Percentiles rank a stretch among this genome's conserved stretches.
Conservation (phyloP, 23 tunicate species). For the Diplosoma virens region DNA sequence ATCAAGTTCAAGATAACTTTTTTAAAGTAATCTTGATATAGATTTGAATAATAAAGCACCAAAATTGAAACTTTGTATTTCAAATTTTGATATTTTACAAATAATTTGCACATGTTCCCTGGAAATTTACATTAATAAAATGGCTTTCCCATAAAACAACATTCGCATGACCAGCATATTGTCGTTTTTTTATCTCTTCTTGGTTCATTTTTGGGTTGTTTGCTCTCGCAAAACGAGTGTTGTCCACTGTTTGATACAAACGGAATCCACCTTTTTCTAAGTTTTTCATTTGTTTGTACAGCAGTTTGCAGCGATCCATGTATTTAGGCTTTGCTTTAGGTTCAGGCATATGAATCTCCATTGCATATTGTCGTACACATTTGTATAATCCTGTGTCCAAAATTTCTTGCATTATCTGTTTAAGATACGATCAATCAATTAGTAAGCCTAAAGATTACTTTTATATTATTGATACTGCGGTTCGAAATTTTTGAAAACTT, state of each 20-base stretch:
- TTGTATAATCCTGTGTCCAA: constrained; percentile 47
- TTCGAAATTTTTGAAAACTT: too few relatives aligned
- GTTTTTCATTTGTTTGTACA: constrained; percentile 29
- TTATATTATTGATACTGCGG: too few relatives aligned
- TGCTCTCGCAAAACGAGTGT: constrained; percentile 6
- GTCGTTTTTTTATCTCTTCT: not conserved
- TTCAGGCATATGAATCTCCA: constrained; percentile 42
- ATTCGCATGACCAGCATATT: not conserved
- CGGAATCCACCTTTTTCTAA: constrained; percentile 28
- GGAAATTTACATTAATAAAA: constrained; percentile 41
- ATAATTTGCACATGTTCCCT: constrained; percentile 17
- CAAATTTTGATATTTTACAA: too few relatives aligned
- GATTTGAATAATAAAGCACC: too few relatives aligned
- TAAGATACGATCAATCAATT: too few relatives aligned
- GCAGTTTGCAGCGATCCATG: constrained; percentile 15
- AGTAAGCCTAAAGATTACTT: too few relatives aligned
- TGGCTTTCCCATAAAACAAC: constrained; percentile 49
- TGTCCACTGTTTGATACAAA: constrained; percentile 45
- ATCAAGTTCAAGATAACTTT: too few relatives aligned
- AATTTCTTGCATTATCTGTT: constrained; percentile 48
- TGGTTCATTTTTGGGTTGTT: not conserved
- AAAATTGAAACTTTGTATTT: too few relatives aligned
- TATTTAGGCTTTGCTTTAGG: constrained; percentile 5
- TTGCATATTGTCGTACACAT: constrained; percentile 53
- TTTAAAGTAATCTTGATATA: too few relatives aligned